Percentiles rank a stretch among this genome's conserved stretches.
phyloP scores from a whole-genome alignment of 2,888 invertebrate species.

The Cynaeus angustus region DNA sequence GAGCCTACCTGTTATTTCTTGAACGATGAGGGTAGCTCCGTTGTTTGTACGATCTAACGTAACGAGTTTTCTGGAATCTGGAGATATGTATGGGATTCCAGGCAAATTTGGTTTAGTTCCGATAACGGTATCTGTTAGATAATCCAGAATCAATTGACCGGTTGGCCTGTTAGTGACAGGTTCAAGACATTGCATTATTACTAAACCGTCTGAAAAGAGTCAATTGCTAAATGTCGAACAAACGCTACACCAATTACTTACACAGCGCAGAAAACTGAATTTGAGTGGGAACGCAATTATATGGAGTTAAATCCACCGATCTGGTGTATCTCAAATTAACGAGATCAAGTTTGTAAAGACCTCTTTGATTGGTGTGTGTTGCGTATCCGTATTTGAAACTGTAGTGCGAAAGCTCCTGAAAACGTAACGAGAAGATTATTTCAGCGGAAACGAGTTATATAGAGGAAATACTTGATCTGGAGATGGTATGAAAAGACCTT shows the following conservation, averaged over 20 bases:
- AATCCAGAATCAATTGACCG: conserved; percentile 81
- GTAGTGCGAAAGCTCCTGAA: conserved; percentile 74
- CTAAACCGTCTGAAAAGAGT: conserved; percentile 77
- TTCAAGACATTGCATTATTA: conserved; percentile 81
- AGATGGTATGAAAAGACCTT: conserved; percentile 78
- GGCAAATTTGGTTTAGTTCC: conserved; percentile 77
- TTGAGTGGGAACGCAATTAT: conserved; percentile 82
- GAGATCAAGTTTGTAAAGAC: conserved; percentile 83
- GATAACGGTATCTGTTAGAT: conserved; percentile 81
- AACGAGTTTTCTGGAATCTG: conserved; percentile 81
- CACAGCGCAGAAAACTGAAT: conserved; percentile 83
- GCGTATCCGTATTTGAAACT: conserved; percentile 83
- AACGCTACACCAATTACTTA: conserved; percentile 66
- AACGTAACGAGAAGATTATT: conserved; percentile 42
- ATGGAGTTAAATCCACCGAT: conserved; percentile 81
- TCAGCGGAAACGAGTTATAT: not conserved
- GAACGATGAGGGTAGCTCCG: conserved; percentile 78
- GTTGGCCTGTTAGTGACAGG: conserved; percentile 78
- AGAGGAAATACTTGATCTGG: conserved; percentile 71
- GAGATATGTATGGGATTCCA: conserved; percentile 80
- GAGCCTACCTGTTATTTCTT: conserved; percentile 76
- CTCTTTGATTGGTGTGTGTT: conserved; percentile 81
- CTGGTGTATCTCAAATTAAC: conserved; percentile 81
- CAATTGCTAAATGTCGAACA: conserved; percentile 12
- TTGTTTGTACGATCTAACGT: conserved; percentile 77